A percentile compares a stretch with the other conserved stretches of the same genome.
Evolutionary conservation across 2,888 invertebrate species (phyloP).

Genomic region (Cryptosula pallasiana): DNA sequence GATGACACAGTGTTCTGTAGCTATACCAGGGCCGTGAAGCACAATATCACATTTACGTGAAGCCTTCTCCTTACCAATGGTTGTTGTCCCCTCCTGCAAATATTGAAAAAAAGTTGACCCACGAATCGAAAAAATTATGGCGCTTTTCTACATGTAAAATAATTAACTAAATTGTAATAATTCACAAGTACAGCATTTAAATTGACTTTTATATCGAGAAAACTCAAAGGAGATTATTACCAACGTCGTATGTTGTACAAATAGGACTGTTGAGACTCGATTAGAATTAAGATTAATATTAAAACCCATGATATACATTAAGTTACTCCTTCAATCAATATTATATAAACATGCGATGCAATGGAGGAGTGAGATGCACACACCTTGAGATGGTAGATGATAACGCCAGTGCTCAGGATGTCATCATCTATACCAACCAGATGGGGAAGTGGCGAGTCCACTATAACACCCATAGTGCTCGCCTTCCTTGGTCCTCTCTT

Average conservation of each 20-base stretch:
- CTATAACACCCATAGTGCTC: slow-evolving; percentile 43
- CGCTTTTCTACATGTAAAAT: too few relatives aligned
- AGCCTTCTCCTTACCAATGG: slow-evolving; percentile 73
- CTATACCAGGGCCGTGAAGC: slow-evolving; percentile 40
- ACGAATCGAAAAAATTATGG: neutral
- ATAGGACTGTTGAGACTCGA: too few relatives aligned
- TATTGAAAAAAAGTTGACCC: neutral
- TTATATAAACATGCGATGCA: too few relatives aligned
- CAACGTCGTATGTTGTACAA: too few relatives aligned
- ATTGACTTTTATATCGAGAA: neutral
- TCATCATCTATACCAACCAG: slow-evolving; percentile 87
- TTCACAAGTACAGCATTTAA: too few relatives aligned
- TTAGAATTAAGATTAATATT: too few relatives aligned
- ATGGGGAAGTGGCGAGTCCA: slow-evolving; percentile 77
- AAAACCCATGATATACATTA: too few relatives aligned
- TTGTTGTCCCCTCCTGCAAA: slow-evolving; percentile 72
- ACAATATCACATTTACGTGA: slow-evolving; percentile 52
- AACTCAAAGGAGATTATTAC: neutral
- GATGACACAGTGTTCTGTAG: slow-evolving; percentile 44
- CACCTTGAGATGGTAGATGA: slow-evolving; percentile 80
- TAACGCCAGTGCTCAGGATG: slow-evolving; percentile 80
- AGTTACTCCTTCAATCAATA: too few relatives aligned
- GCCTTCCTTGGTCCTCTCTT: slow-evolving; percentile 33
- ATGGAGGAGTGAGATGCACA: too few relatives aligned
- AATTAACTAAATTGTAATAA: too few relatives aligned